These are phyloP conservation scores for Anoplius nigerrimus DNA, from an alignment of 2,888 invertebrate genomes.

Conservation along the genomic window DNA sequence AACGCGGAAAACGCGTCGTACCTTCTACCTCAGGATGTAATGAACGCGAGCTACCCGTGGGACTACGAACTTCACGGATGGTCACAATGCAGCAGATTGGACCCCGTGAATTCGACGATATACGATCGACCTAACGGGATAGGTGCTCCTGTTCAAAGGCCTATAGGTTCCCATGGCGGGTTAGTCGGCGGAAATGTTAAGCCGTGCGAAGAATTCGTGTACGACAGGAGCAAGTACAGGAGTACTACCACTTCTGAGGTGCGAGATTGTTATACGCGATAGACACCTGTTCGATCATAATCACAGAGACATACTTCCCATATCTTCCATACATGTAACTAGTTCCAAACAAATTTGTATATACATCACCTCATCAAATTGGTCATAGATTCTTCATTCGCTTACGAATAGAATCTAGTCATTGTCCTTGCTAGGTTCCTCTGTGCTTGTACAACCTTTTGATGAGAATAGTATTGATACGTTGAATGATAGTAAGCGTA, in stretches of 20 bases:
- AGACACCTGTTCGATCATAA: background rate
- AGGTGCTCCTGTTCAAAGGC: slow-evolving; percentile 14
- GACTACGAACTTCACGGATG: slow-evolving; percentile 74
- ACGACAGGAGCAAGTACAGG: slow-evolving; percentile 78
- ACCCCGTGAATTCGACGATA: slow-evolving; percentile 59
- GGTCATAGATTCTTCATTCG: no score
- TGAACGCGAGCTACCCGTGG: slow-evolving; percentile 78
- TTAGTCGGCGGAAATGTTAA: slow-evolving; percentile 27
- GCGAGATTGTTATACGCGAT: slow-evolving; percentile 48
- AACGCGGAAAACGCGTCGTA: slow-evolving; percentile 75
- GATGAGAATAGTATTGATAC: no score
- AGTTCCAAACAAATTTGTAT: no score
- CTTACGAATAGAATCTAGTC: no score
- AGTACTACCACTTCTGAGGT: slow-evolving; percentile 82
- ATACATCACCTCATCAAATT: no score
- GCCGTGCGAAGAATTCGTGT: slow-evolving; percentile 79
- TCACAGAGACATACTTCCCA: no score
- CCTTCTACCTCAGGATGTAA: slow-evolving; percentile 73
- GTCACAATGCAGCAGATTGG: slow-evolving; percentile 76
- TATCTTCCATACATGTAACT: no score
- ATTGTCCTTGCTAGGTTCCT: no score
- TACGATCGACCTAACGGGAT: slow-evolving; percentile 19
- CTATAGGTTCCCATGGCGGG: slow-evolving; percentile 16
- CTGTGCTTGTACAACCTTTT: no score
- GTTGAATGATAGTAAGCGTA: no score